Conservation (phyloP, 2,797 vertebrate genomes). For the Tamandua tetradactyla region DNA sequence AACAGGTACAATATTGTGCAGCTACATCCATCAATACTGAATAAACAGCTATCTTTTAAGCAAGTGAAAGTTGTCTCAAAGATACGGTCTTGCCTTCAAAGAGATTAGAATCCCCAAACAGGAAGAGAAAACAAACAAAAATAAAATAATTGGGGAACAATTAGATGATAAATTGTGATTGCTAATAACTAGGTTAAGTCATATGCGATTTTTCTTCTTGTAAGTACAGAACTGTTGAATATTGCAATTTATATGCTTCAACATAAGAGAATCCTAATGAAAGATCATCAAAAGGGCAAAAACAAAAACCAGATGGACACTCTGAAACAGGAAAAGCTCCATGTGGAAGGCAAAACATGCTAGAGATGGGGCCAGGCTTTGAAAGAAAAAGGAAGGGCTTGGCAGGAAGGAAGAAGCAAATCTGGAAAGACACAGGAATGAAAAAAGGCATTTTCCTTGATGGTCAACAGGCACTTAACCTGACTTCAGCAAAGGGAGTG, state of each 20-base stretch:
- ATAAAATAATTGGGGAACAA: background rate
- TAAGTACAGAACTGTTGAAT: background rate
- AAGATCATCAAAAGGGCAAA: background rate
- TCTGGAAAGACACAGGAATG: background rate
- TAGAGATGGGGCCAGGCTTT: background rate
- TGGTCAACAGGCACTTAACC: background rate
- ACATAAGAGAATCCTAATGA: background rate
- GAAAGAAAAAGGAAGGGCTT: background rate
- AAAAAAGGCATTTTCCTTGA: background rate
- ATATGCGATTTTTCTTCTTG: background rate
- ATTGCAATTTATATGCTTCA: background rate
- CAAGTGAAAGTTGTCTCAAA: background rate
- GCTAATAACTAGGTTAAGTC: background rate
- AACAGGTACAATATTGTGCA: background rate
- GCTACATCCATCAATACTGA: background rate
- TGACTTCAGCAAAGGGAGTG: background rate
- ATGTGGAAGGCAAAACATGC: background rate
- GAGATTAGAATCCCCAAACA: background rate
- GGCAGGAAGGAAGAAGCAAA: background rate
- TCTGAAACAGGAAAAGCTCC: background rate
- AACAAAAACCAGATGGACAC: background rate
- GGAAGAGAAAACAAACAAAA: background rate
- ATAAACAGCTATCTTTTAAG: background rate
- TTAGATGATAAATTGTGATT: background rate
- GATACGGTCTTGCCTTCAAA: background rate